Evolutionary conservation across 1,140 invertebrate species (phyloP), one percentile per base, ranked within the genome.

Genomic region (Frieseomelitta varia): DNA sequence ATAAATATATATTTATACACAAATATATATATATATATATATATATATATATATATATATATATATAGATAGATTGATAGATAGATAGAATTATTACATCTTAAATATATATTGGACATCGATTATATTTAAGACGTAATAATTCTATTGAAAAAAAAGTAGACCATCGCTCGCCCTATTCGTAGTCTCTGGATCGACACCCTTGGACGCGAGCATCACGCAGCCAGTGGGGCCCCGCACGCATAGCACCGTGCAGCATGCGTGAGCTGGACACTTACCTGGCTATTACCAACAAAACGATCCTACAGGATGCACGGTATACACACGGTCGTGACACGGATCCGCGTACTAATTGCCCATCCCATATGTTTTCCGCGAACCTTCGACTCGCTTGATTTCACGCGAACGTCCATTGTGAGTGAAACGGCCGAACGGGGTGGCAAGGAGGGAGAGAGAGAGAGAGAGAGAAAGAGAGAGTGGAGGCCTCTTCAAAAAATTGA

Each of bases 211-310:
- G 79, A 82, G 71, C 77, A 80, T 80, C 86, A 21, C 58, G 30
- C 74, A 63, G 79, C 61, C 56, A 63, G 30, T 63, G n/a, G 61
- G 17, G 53, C 55, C 68, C 4, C 39, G 75, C 85, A 84, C 79
- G 75, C 68, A 79, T 71, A 51, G 24, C 30, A 24, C 34, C 27
- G 65, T 58, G 58, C 68, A 79, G 68, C 39, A 73, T 65, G 69
- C 85, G 85, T 83, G 86, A 83, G 76, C 61, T 84, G 80, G 65
- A 87, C 82, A 53, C 58, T 79, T 77, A 80, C 72, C 85, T 73
- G 80, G 71, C 80, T 88, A 87, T 88, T 84, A 88, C 30, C n/a
- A 15, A 27, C 34, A 27, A 34, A 61, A 58, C 27, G 61, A 56
- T 72, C 76, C 27, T 24, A 81, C 74, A 55, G 39, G 63, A 74